Conservation (phyloP, 2,888 invertebrate species). For the Apoda limacodes region DNA sequence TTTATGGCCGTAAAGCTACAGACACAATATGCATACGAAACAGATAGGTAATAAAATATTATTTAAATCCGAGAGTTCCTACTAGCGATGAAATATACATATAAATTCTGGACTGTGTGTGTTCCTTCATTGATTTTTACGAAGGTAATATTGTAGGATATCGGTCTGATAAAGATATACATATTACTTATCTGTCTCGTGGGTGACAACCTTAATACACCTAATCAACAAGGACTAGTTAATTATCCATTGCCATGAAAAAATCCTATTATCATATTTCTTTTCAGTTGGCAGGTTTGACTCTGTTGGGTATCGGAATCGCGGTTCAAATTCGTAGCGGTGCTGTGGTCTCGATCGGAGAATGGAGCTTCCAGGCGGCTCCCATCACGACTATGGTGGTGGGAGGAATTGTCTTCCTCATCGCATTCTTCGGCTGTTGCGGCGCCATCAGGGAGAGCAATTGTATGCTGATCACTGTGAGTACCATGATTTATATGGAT, state of each 20-base stretch:
- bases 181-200: background rate
- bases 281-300: conserved; percentile 77
- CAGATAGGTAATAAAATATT: no score
- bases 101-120: no score
- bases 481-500: conserved; percentile 27
- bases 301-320: conserved; percentile 74
- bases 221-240: no score
- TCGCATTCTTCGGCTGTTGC: conserved; percentile 91
- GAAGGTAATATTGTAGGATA: no score
- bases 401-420: conserved; percentile 78
- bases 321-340: conserved; percentile 68
- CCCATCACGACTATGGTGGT: conserved; percentile 74
- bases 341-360: conserved; percentile 43
- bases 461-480: conserved; percentile 86
- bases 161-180: no score
- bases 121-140: no score
- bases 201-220: background rate
- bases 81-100: no score
- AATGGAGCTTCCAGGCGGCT: conserved; percentile 54
- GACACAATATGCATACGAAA: no score
- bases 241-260: no score
- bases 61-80: no score
- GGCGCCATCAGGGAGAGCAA: conserved; percentile 89
- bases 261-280: no score
- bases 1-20: no score